Base-by-base conservation (phyloP, 2,888 invertebrate genomes). In the Myopa testacea region DNA sequence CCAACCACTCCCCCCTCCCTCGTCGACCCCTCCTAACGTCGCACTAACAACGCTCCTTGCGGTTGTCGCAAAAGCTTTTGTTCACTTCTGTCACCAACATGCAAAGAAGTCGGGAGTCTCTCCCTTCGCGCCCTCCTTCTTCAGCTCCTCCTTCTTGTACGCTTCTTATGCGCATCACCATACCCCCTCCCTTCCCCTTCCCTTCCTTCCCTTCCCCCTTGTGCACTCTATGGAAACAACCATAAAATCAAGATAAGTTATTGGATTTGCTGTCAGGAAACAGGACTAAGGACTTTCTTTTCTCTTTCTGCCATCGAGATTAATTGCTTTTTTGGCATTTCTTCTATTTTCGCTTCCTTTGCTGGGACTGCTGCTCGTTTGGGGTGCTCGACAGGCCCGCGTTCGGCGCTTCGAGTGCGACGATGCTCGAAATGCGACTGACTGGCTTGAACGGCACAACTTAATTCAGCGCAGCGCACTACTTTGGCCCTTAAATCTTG, bases 191-290 rank as follows among this genome's bases (percentile, higher is more conserved):
- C 4, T 16, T 37, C 10, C 3, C 45, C 52, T 16, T 40, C 45
- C 34, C 37, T 14, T 50, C 67, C 67, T 68, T 50, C 58, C 63
- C 55, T 60, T 74, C 68, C 45, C 40, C 14, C 55, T 50, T 52
- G 45, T 83, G 83, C 45, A 10, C 45, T 45, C 6, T 45, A 45
- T 45, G 83, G 85, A 84, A 83, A 85, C 85, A 86, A 82, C 86
- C 85, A 86, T 86, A 87, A 86, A 85, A 86, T 86, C 86, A 86
- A 87, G 86, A 87, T 86, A 87, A 87, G 84, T 87, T 86, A 87
- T 86, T 86, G 87, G 86, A 86, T 87, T 86, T 86, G 84, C 84
- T 85, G 86, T 84, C 86, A 86, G 85, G 84, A 85, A 85, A 82
- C 84, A 82, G 83, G 81, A 80, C 83, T 83, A 85, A 86, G 85